Percentiles rank a stretch among this genome's conserved stretches.
Evolutionary conservation across 1,140 invertebrate species (phyloP).

Genomic region (Drosophila miranda): DNA sequence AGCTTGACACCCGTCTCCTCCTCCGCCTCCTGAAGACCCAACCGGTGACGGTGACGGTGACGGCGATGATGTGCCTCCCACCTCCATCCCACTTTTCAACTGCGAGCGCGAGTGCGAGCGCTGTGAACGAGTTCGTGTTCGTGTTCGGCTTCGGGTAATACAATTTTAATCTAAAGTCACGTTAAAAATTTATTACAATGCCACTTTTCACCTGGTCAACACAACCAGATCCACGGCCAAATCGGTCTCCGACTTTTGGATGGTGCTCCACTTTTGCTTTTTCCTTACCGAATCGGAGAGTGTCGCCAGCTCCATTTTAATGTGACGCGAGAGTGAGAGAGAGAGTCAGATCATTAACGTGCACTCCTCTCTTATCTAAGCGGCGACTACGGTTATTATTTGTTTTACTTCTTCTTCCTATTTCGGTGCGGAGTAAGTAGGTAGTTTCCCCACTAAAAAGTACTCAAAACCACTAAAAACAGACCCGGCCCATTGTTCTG

Average conservation of each 20-base stretch:
- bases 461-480: constrained; percentile 8
- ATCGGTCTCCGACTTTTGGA: too few relatives aligned
- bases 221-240: neutral
- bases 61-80: constrained; percentile 1
- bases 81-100: constrained; percentile 21
- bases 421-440: neutral
- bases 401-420: constrained; percentile 15
- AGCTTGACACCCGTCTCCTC: constrained; percentile 44
- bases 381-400: constrained; percentile 21
- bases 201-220: constrained; percentile 53
- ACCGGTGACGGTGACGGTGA: neutral
- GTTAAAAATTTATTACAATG: constrained; percentile 68
- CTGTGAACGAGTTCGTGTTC: constrained; percentile 11
- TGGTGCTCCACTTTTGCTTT: constrained; percentile 37
- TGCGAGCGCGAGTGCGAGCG: neutral
- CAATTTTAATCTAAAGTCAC: constrained; percentile 66
- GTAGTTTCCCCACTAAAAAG: constrained; percentile 4
- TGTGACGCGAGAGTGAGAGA: neutral
- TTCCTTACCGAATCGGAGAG: constrained; percentile 46
- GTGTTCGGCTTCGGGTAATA: constrained; percentile 13
- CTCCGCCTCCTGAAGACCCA: constrained; percentile 7
- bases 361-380: constrained; percentile 6
- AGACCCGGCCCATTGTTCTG: constrained; percentile 44
- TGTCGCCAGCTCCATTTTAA: constrained; percentile 32
- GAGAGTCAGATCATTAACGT: constrained; percentile 23